These are phyloP conservation scores for Labeo rohita DNA, from an alignment of 2,113 vertebrate species.

Conservation along the genomic window DNA sequence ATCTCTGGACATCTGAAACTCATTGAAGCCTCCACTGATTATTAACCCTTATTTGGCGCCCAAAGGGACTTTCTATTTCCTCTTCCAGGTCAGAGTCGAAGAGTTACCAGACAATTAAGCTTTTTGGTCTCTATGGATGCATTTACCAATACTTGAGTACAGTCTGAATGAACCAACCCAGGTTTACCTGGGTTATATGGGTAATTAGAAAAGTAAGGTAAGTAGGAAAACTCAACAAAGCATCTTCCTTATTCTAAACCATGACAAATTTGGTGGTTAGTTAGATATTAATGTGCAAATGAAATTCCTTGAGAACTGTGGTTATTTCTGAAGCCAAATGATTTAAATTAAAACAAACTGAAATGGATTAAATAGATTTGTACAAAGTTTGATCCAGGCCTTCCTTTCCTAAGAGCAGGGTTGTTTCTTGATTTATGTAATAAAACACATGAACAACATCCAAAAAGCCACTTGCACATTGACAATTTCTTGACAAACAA, in stretches of 20 bases:
- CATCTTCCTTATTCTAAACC: background rate
- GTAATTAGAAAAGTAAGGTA: constrained; percentile 1
- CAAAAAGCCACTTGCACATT: background rate
- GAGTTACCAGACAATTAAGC: background rate
- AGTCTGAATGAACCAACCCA: background rate
- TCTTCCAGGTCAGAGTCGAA: constrained; percentile 32
- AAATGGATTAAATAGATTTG: background rate
- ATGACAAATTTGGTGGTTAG: background rate
- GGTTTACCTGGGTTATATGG: constrained; percentile 68
- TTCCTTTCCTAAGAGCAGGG: background rate
- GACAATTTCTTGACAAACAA: constrained; percentile 41
- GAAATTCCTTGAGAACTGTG: background rate
- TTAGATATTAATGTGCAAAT: background rate
- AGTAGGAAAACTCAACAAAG: background rate
- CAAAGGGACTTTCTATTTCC: constrained; percentile 40
- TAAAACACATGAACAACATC: background rate
- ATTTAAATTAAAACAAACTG: background rate
- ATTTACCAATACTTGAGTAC: background rate
- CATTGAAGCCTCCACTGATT: constrained; percentile 28
- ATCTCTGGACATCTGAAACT: constrained; percentile 40
- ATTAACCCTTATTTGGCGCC: constrained; percentile 31
- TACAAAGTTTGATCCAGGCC: background rate
- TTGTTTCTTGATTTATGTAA: background rate
- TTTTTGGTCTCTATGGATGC: background rate
- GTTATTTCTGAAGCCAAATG: background rate